Evolutionary conservation across 64 coral and sea anemone species (phyloP), one percentile per base, ranked within the genome.

Genomic region (Montipora capricornis): DNA sequence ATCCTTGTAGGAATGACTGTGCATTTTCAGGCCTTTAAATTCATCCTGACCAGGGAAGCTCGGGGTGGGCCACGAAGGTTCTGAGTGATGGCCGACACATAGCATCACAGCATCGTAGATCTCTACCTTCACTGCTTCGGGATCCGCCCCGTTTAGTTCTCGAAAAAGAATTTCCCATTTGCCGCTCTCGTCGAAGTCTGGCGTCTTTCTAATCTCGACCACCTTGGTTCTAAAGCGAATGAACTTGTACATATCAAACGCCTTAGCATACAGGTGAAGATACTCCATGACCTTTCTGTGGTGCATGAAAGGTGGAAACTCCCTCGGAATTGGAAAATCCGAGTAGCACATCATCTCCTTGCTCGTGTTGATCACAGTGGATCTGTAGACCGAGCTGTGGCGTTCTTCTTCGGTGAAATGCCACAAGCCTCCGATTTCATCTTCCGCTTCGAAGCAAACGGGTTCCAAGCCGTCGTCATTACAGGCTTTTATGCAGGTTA

Each of bases 331-430:
- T 4, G 94, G 97, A 66, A 98, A 98, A 94, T 98, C 97, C 9
- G 94, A 96, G 86, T 91, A 98, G 59, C 97, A 95, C 88, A 91
- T 89, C 92, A 98, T 93, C 61, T 96, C 97, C 71, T 98, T 98
- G 70, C 97, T 98, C 2, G 97, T 98, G 88, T 98, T 98, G 17
- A 98, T 96, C 4, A 96, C 89, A 9, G 91, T 44, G 37, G 37
- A 37, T 37, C 37, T 37, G 37, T 37, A 37, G 37, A 37, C 37
- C 1, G 37, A 37, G 37, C 37, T 37, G 37, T 37, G 37, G 37
- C 37, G 37, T 37, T 37, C 37, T 37, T 37, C 37, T 37, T 37
- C 37, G 37, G 37, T 37, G 37, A 37, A 37, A 37, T 37, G 37
- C 37, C 37, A 37, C 37, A 37, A 37, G 37, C 37, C 37, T 37